Percentiles rank a stretch among this genome's conserved stretches.
Evolutionary conservation across 2,888 invertebrate species (phyloP).

Genomic region (Sipha maydis): DNA sequence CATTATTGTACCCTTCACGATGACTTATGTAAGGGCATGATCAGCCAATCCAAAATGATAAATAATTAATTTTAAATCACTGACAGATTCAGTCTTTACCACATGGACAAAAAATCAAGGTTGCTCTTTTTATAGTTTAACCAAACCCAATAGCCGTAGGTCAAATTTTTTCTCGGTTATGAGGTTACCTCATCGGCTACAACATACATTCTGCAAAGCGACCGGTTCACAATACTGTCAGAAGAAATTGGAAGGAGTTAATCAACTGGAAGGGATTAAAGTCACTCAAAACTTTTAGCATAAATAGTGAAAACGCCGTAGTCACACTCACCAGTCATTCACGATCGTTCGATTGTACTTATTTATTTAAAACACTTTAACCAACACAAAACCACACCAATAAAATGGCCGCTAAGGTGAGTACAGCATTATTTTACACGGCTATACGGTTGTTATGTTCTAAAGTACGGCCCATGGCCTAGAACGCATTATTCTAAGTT

Average conservation of each 20-base stretch:
- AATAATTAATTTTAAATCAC: conserved; percentile 49
- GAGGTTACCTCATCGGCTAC: conserved; percentile 33
- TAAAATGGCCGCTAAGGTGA: conserved; percentile 58
- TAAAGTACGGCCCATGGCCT: neutral
- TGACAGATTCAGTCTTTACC: conserved; percentile 45
- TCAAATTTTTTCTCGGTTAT: conserved; percentile 40
- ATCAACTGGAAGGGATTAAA: conserved; percentile 38
- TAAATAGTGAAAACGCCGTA: conserved; percentile 36
- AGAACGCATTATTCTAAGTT: neutral
- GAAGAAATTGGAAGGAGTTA: conserved; percentile 36
- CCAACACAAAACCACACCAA: neutral
- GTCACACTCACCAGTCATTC: conserved; percentile 53
- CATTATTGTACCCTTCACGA: conserved; percentile 16
- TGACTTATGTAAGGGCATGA: conserved; percentile 17
- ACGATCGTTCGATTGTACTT: conserved; percentile 41
- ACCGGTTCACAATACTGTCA: conserved; percentile 41
- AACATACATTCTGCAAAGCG: conserved; percentile 3
- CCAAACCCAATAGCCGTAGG: conserved; percentile 48
- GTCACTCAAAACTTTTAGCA: conserved; percentile 37
- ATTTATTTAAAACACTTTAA: neutral
- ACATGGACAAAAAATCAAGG: conserved; percentile 42
- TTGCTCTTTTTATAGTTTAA: conserved; percentile 50
- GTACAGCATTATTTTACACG: neutral
- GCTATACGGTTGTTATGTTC: neutral
- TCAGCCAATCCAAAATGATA: conserved; percentile 17